Evolutionary conservation across 2,888 invertebrate genomes (phyloP).

Genomic region (Lepidocyrtinus sp.): DNA sequence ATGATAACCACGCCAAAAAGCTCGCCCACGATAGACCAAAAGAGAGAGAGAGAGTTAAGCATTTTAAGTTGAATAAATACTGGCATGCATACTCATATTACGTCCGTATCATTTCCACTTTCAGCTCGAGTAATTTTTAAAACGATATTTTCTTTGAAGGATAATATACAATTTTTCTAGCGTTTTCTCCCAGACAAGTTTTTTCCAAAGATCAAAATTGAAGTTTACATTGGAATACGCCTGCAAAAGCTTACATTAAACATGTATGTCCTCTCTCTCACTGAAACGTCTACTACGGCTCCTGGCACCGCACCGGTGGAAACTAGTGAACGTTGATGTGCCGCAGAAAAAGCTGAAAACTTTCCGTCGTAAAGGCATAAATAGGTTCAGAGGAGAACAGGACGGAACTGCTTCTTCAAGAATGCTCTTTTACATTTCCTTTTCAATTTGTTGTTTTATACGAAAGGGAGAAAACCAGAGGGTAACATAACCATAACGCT

Average conservation of each 20-base stretch:
- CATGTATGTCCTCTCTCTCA: constrained; percentile 20
- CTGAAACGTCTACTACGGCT: constrained; percentile 4
- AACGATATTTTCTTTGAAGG: neutral
- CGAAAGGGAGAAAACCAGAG: neutral
- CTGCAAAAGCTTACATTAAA: constrained; percentile 50
- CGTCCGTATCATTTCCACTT: constrained; percentile 20
- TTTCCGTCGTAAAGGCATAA: constrained; percentile 3
- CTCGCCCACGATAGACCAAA: constrained; percentile 54
- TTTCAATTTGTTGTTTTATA: neutral
- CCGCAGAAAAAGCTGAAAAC: neutral
- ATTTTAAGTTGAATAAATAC: constrained; percentile 19
- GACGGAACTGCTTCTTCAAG: constrained; percentile 1
- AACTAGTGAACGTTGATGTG: constrained; percentile 4
- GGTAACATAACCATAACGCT: neutral
- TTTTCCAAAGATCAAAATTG: constrained; percentile 34
- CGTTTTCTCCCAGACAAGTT: constrained; percentile 5
- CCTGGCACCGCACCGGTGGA: neutral
- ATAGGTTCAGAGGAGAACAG: neutral
- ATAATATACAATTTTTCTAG: neutral
- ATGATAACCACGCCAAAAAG: constrained; percentile 66
- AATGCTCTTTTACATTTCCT: neutral
- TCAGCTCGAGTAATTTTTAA: constrained; percentile 5
- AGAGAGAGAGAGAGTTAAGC: constrained; percentile 7
- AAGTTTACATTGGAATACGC: constrained; percentile 38
- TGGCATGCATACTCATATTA: neutral